Conservation (phyloP, 2,888 invertebrate genomes). For the Carterocephalus palaemon region DNA sequence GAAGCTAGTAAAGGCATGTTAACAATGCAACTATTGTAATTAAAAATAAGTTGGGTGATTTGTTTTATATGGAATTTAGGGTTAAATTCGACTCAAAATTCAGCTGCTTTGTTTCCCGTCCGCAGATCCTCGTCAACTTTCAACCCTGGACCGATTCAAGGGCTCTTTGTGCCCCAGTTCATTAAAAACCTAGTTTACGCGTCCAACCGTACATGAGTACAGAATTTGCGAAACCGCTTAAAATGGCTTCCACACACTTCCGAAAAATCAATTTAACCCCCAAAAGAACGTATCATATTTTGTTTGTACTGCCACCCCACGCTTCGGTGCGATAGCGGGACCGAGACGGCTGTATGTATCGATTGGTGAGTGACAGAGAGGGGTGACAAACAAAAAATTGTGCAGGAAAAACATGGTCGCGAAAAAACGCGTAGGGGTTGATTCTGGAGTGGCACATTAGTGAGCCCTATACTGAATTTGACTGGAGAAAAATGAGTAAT, state of each 20-base stretch:
- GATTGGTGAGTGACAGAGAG: slow-evolving; percentile 37
- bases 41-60: too few species aligned
- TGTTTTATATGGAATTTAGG: too few species aligned
- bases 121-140: slow-evolving; percentile 5
- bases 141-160: slow-evolving; percentile 12
- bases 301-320: slow-evolving; percentile 71
- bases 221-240: slow-evolving; percentile 41
- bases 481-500: slow-evolving; percentile 73
- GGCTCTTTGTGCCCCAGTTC: slow-evolving; percentile 17
- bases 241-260: slow-evolving; percentile 71
- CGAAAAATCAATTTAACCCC: slow-evolving; percentile 75
- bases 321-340: slow-evolving; percentile 53
- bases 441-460: slow-evolving; percentile 72
- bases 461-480: slow-evolving; percentile 60
- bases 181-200: slow-evolving; percentile 17
- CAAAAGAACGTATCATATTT: slow-evolving; percentile 77
- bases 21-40: too few species aligned
- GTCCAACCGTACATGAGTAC: slow-evolving; percentile 6
- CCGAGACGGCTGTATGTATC: slow-evolving; percentile 38
- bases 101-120: slow-evolving; percentile 5
- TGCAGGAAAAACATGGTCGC: slow-evolving; percentile 74
- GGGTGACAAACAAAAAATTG: slow-evolving; percentile 65
- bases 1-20: slow-evolving; percentile 4
- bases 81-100: slow-evolving; percentile 5
- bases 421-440: slow-evolving; percentile 70